phyloP scores from a whole-genome alignment of 2,888 invertebrate genomes.

The Aleiodes alternator region DNA sequence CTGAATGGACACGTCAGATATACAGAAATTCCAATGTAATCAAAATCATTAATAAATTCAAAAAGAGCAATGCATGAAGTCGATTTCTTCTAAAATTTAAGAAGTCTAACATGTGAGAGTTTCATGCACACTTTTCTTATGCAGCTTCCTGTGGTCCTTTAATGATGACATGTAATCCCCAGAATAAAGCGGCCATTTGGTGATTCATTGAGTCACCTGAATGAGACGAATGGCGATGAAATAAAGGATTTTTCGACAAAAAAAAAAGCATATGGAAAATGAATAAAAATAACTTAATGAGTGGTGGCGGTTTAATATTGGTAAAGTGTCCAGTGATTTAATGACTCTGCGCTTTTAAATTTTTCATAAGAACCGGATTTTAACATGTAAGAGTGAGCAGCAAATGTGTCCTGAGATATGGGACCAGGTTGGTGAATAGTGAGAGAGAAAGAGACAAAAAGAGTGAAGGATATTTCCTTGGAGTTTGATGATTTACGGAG shows the following conservation, averaged over 20 bases:
- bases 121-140: no score
- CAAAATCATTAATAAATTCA: no score
- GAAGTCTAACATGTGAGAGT: no score
- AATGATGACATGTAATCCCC: slow-evolving; percentile 30
- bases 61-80: no score
- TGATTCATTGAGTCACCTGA: slow-evolving; percentile 5
- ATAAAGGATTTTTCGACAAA: background rate
- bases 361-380: slow-evolving; percentile 64
- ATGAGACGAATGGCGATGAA: slow-evolving; percentile 19
- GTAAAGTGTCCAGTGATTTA: slow-evolving; percentile 62
- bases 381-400: slow-evolving; percentile 47
- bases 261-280: background rate
- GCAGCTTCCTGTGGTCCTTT: background rate
- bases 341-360: slow-evolving; percentile 61
- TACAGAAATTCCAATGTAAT: no score
- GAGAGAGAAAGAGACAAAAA: slow-evolving; percentile 45
- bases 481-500: slow-evolving; percentile 62
- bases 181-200: background rate
- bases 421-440: slow-evolving; percentile 51
- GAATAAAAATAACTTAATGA: slow-evolving; percentile 24
- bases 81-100: no score
- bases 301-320: slow-evolving; percentile 27
- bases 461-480: slow-evolving; percentile 44
- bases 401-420: slow-evolving; percentile 56
- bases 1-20: no score